Conservation (phyloP, 1,140 invertebrate genomes). For the Trissolcus basalis region DNA sequence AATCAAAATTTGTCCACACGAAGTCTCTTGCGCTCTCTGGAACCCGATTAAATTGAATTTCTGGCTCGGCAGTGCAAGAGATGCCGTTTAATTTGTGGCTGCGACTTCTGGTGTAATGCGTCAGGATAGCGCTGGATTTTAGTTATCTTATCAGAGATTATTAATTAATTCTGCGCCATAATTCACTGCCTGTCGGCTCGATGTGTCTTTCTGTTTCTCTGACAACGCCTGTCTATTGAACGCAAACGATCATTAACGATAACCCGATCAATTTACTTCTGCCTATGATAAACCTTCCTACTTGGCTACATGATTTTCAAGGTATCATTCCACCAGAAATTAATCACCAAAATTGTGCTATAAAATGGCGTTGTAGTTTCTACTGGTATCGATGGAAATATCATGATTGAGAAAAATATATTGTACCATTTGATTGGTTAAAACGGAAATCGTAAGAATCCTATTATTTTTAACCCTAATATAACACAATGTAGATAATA, state of each 20-base stretch:
- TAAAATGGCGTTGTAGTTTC: too few species aligned
- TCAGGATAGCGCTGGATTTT: slow-evolving; percentile 55
- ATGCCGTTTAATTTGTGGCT: slow-evolving; percentile 45
- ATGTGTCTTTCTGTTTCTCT: slow-evolving; percentile 48
- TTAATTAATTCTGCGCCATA: slow-evolving; percentile 58
- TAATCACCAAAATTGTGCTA: too few species aligned
- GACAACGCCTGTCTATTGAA: slow-evolving; percentile 36
- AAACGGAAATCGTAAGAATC: too few species aligned
- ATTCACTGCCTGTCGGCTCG: slow-evolving; percentile 24
- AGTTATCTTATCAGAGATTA: slow-evolving; percentile 54
- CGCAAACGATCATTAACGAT: slow-evolving; percentile 42
- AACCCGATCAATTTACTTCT: slow-evolving; percentile 29
- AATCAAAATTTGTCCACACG: slow-evolving; percentile 56
- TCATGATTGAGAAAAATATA: too few species aligned
- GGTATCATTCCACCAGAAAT: not conserved
- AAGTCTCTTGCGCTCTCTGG: slow-evolving; percentile 4
- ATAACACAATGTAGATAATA: too few species aligned
- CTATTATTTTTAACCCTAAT: too few species aligned
- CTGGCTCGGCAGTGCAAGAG: slow-evolving; percentile 44
- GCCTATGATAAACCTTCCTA: slow-evolving; percentile 29
- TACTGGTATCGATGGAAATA: too few species aligned
- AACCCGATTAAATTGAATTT: slow-evolving; percentile 55
- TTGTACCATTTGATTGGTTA: too few species aligned
- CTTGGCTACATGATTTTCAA: slow-evolving; percentile 33
- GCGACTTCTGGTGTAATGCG: slow-evolving; percentile 52